A percentile compares a stretch with the other conserved stretches of the same genome.
These are phyloP conservation scores for Gallinago undulata DNA, from an alignment of 2,113 vertebrate species.

Conservation along the genomic window DNA sequence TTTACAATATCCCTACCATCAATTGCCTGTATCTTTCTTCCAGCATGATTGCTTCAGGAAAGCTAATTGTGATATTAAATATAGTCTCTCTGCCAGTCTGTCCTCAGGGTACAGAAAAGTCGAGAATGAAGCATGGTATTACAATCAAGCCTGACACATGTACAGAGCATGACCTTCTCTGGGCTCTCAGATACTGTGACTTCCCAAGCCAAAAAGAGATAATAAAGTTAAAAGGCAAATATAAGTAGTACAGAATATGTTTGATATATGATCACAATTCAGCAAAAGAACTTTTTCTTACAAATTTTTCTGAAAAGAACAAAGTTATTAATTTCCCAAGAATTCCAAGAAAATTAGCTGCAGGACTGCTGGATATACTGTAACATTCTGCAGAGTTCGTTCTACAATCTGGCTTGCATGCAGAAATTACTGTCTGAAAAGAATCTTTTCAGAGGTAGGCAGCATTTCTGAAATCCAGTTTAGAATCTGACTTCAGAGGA, in stretches of 20 bases:
- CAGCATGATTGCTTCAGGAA: background rate
- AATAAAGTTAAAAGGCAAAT: background rate
- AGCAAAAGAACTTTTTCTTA: background rate
- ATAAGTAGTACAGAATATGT: background rate
- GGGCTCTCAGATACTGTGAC: background rate
- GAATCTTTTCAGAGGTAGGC: background rate
- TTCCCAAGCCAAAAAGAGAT: background rate
- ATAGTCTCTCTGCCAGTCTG: slow-evolving; percentile 23
- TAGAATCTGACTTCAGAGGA: background rate
- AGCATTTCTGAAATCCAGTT: background rate
- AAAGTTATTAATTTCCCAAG: background rate
- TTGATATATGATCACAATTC: background rate
- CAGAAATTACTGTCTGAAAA: background rate
- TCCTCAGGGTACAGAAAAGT: slow-evolving; percentile 21
- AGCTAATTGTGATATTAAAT: slow-evolving; percentile 57
- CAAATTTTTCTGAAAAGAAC: background rate
- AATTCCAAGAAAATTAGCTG: background rate
- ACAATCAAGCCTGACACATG: slow-evolving; percentile 42
- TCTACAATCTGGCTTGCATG: background rate
- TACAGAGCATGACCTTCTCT: slow-evolving; percentile 36
- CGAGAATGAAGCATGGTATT: slow-evolving; percentile 4
- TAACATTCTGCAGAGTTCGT: background rate
- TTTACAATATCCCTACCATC: background rate
- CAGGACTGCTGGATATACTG: background rate
- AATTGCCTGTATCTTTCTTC: background rate